A percentile compares a stretch with the other conserved stretches of the same genome.
Conservation (phyloP, 2,888 invertebrate species). For the Ariolimax columbianus region DNA sequence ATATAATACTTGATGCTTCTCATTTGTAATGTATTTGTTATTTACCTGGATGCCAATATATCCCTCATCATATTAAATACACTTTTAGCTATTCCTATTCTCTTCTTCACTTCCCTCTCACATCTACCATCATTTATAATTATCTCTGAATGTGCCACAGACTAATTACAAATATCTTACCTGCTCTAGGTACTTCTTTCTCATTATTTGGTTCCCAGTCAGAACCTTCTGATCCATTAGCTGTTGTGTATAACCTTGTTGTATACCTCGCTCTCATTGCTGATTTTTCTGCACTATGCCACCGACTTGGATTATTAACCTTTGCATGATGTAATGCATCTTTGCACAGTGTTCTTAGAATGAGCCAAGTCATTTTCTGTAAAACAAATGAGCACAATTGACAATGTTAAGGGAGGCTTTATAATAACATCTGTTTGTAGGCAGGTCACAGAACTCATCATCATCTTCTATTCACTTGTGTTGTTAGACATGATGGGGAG, state of each 20-base stretch:
- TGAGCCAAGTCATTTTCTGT: slow-evolving; percentile 12
- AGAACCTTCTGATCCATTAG: background rate
- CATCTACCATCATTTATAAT: too few species aligned
- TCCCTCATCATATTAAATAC: too few species aligned
- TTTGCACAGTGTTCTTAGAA: background rate
- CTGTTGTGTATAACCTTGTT: background rate
- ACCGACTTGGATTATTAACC: background rate
- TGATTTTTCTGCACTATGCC: slow-evolving; percentile 1
- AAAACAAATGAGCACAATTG: background rate
- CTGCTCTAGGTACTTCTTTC: slow-evolving; percentile 11
- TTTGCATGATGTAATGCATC: background rate
- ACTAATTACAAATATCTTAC: background rate
- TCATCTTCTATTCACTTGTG: too few species aligned
- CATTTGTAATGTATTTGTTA: too few species aligned
- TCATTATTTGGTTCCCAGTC: slow-evolving; percentile 4
- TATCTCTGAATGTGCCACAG: too few species aligned
- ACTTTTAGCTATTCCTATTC: too few species aligned
- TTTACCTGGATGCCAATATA: too few species aligned
- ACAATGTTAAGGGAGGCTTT: background rate
- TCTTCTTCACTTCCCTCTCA: too few species aligned
- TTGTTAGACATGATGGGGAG: too few species aligned
- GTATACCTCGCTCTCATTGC: background rate
- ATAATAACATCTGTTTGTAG: too few species aligned
- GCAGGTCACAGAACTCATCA: too few species aligned
- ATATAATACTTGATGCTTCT: too few species aligned